phyloP scores from a whole-genome alignment of 2,888 invertebrate species.

The Fragum sueziense region DNA sequence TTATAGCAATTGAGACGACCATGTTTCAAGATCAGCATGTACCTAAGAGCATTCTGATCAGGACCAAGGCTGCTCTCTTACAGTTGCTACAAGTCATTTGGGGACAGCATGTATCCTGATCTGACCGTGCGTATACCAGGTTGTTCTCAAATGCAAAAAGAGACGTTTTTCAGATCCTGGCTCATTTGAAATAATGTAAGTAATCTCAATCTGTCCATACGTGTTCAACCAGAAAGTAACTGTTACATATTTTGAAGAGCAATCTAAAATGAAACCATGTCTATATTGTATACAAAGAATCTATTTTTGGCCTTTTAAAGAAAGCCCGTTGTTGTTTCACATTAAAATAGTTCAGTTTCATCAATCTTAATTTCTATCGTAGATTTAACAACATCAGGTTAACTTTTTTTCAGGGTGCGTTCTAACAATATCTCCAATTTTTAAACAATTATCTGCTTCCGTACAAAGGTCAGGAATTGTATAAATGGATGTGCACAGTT shows the following conservation, averaged over 20 bases:
- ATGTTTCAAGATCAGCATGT: slow-evolving; percentile 42
- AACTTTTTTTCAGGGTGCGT: slow-evolving; percentile 43
- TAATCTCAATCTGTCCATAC: too few species aligned
- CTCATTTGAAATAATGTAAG: too few species aligned
- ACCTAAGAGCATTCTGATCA: slow-evolving; percentile 32
- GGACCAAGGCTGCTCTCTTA: too few species aligned
- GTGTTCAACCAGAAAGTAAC: too few species aligned
- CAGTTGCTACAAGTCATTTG: too few species aligned
- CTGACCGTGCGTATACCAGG: too few species aligned
- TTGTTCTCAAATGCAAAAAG: too few species aligned
- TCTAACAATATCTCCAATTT: slow-evolving; percentile 52
- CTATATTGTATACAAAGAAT: slow-evolving; percentile 33
- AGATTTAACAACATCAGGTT: slow-evolving; percentile 50
- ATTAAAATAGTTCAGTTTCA: slow-evolving; percentile 46
- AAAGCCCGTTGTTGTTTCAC: slow-evolving; percentile 29
- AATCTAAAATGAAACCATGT: too few species aligned
- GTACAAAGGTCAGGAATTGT: slow-evolving; percentile 44
- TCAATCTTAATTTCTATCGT: slow-evolving; percentile 51
- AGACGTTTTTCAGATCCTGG: too few species aligned
- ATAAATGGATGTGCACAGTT: slow-evolving; percentile 46
- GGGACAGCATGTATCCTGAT: too few species aligned
- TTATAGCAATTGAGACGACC: slow-evolving; percentile 36
- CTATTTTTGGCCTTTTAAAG: slow-evolving; percentile 45
- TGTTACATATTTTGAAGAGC: too few species aligned
- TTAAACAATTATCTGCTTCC: slow-evolving; percentile 40